Conservation (phyloP, 2,888 invertebrate species). For the Polydrusus pterygomalis region DNA sequence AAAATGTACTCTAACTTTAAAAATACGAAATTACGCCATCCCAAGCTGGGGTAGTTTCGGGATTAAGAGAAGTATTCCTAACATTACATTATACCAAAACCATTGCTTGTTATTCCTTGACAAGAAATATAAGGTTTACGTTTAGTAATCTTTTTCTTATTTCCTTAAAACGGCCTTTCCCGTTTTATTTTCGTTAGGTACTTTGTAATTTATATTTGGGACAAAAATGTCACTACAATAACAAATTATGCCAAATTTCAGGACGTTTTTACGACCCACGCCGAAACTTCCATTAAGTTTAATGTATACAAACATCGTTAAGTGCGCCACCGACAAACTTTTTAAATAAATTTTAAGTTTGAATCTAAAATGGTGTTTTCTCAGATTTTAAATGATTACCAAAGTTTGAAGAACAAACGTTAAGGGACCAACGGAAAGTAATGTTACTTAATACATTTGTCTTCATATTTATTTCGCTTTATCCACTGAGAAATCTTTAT, state of each 20-base stretch:
- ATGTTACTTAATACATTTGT: conserved; percentile 32
- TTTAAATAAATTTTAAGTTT: conserved; percentile 45
- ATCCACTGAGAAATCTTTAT: background rate
- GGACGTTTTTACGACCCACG: background rate
- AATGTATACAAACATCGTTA: conserved; percentile 32
- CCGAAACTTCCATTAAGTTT: conserved; percentile 25
- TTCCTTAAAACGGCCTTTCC: no score
- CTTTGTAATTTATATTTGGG: background rate
- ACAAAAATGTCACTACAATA: background rate
- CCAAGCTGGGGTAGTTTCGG: no score
- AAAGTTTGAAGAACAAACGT: conserved; percentile 40
- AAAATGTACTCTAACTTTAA: no score
- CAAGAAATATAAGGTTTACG: no score
- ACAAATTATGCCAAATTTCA: conserved; percentile 17
- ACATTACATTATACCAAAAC: no score
- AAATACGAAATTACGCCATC: no score
- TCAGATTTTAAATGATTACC: conserved; percentile 44
- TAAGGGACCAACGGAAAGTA: conserved; percentile 22
- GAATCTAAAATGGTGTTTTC: conserved; percentile 37
- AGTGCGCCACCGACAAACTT: conserved; percentile 32
- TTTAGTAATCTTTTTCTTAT: no score
- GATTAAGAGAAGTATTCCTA: no score
- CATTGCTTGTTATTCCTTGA: no score
- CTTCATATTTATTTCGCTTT: background rate
- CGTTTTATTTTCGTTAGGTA: no score